Base-by-base conservation (phyloP, 1,140 invertebrate genomes). In the Temnothorax curvispinosus region DNA sequence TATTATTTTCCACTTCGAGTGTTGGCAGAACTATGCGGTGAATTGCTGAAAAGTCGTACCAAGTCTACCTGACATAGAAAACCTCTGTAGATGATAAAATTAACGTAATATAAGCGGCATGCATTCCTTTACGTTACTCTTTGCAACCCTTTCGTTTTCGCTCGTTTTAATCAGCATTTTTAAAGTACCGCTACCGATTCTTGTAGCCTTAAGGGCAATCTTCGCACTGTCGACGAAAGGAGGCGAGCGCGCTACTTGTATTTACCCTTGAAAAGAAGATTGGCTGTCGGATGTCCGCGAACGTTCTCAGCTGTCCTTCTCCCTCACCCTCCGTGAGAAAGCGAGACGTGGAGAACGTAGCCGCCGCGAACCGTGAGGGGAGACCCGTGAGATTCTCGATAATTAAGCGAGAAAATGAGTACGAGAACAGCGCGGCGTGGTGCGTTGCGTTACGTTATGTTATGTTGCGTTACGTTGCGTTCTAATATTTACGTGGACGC, bases 321-420 rank as follows among this genome's bases (percentile, higher is more conserved):
- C n/a, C 32, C 52, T 78, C 78, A 85, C 84, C 78, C 67, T 69
- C 18, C 5, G 69, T 56, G 85, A 86, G 88, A 84, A 76, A 67
- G 47, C 50, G 38, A 62, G 50, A 80, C 11, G 21, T 8, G 13
- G 15, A 50, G 11, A n/a, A 38, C 13, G 50, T 65, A 58, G 38
- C 11, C 54, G 52, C 9, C 54, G 54, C 21, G 38, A 65, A 44
- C 21, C 64, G 74, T 47, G 52, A 52, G 82, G 76, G 71, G 56
- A 82, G 85, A 75, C 38, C 56, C 74, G 88, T 75, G 80, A 90
- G 86, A 90, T 76, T 67, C 75, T 88, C 60, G 86, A 88, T 90
- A 87, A 90, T 90, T 90, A 90, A 88, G 71, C 81, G 88, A 87
- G 81, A 75, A 86, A 90, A 88, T 76, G 62, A 76, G 62, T 72